Evolutionary conservation across 2,113 vertebrate genomes (phyloP), one percentile per base, ranked within the genome.

Genomic region (Poecile atricapillus): DNA sequence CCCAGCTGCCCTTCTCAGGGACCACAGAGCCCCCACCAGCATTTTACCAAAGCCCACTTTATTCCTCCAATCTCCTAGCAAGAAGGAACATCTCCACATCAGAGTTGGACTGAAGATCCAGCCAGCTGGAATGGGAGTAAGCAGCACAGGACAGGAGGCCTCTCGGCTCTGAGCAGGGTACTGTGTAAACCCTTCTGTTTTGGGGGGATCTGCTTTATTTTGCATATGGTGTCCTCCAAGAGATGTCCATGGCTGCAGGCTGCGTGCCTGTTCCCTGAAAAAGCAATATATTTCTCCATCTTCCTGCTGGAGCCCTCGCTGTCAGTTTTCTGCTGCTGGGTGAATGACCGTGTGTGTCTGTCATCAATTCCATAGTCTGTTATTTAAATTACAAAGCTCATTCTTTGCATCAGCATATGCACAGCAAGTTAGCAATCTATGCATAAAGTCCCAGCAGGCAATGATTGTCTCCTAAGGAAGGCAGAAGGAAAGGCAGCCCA

Each of bases 391-490:
- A 93, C 91, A 88, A 86, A 94, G 89, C 87, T 95, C 70, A 82
- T 90, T 96, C 93, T 81, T 92, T 94, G 94, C 59, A 87, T 87
- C 77, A 71, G 50, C 55, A 31, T 85, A 94, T 70, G 83, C 89
- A 80, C 89, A 94, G 96, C 84, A 89, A 90, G 96, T 94, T 94
- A 93, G 93, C 94, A 97, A 96, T 96, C 94, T 96, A 47, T 83
- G 84, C 89, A 97, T 95, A 92, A 97, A 95, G 95, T 82, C 96
- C 68, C 97, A 96, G 96, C 95, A 95, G 92, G 96, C 87, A 86
- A 33, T 94, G 89, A 96, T 94, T 97, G 87, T 90, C 85, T 96
- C 78, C 91, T 82, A 83, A 94, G 91, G 91, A 93, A 96, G 64
- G 90, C 89, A 95, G 83, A 69, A 75, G 87, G 53, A 86, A 93